phyloP scores from a whole-genome alignment of 2,797 vertebrate species.

The Fratercula arctica region DNA sequence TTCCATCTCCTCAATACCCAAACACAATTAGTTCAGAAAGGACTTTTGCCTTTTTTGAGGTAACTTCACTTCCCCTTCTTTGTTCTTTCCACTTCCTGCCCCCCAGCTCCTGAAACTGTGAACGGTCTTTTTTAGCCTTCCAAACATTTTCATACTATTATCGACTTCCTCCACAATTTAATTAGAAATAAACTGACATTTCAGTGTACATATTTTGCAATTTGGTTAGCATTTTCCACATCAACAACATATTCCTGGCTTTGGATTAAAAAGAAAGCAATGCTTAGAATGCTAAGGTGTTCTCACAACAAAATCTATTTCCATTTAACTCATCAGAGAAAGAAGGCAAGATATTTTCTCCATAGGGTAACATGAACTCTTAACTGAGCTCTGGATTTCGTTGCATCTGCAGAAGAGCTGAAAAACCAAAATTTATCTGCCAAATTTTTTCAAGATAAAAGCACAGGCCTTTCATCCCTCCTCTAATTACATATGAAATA shows the following conservation, averaged over 20 bases:
- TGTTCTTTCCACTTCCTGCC: not conserved
- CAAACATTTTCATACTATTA: not conserved
- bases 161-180: not conserved
- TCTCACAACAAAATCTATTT: not conserved
- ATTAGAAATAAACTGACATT: not conserved
- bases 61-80: constrained; percentile 78
- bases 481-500: constrained; percentile 29
- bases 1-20: constrained; percentile 86
- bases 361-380: not conserved
- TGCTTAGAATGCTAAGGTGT: not conserved
- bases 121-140: not conserved
- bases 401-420: not conserved
- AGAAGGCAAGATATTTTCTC: not conserved
- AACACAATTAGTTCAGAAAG: constrained; percentile 86
- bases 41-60: constrained; percentile 74
- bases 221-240: not conserved
- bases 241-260: not conserved
- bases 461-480: not conserved
- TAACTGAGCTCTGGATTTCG: constrained; percentile 1
- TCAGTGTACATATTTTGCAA: not conserved
- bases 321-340: not conserved
- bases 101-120: not conserved
- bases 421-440: constrained; percentile 18
- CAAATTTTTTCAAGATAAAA: constrained; percentile 41
- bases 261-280: not conserved